These are phyloP conservation scores for Gambusia affinis DNA, from an alignment of 2,113 vertebrate species.

Conservation along the genomic window DNA sequence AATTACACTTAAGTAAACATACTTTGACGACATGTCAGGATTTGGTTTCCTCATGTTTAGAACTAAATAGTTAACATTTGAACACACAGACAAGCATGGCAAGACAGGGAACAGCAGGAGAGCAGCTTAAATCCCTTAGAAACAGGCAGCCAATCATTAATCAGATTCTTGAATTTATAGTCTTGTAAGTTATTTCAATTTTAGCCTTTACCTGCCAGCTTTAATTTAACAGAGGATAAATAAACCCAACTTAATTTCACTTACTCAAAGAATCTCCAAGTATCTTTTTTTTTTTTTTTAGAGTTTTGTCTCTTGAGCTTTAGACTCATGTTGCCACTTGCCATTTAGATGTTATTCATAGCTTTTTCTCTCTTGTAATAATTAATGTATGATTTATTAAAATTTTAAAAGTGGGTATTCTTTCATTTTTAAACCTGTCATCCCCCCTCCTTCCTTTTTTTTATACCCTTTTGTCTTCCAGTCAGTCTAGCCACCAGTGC, in stretches of 20 bases:
- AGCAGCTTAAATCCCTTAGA: neutral
- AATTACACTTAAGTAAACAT: no score
- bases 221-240: neutral
- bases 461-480: neutral
- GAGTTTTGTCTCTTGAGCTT: neutral
- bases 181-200: conserved; percentile 11
- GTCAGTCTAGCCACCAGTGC: neutral
- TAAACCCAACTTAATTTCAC: neutral
- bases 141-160: neutral
- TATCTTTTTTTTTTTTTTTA: neutral
- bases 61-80: no score
- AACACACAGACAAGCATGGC: no score
- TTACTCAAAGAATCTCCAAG: neutral
- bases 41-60: no score
- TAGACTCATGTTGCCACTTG: conserved; percentile 1
- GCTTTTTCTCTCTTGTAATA: neutral
- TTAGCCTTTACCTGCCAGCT: conserved; percentile 2
- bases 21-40: neutral
- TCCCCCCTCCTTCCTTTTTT: neutral
- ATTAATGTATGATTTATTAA: conserved; percentile 3
- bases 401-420: neutral
- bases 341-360: conserved; percentile 10
- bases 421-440: neutral
- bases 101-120: neutral
- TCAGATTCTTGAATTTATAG: conserved; percentile 5